A percentile compares a stretch with the other conserved stretches of the same genome.
Conservation (phyloP, 2,797 vertebrate genomes). For the Pseudochirops cupreus region DNA sequence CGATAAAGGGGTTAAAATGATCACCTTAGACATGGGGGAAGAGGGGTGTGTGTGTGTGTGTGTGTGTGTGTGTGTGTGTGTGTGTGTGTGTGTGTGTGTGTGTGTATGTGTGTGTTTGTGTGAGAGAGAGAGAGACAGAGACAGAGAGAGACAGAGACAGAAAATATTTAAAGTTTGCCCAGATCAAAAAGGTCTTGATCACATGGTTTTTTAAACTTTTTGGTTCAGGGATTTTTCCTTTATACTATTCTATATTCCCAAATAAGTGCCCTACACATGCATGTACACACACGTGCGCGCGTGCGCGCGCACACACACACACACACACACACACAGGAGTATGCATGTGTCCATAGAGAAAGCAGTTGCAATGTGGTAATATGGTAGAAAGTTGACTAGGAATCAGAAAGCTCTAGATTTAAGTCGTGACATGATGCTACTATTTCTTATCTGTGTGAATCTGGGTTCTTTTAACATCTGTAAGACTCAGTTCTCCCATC, state of each 20-base stretch:
- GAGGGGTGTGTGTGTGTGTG: no score
- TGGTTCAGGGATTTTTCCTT: background rate
- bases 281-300: background rate
- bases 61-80: no score
- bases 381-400: background rate
- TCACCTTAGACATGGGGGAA: background rate
- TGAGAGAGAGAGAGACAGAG: no score
- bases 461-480: no score
- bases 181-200: background rate
- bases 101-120: no score
- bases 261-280: background rate
- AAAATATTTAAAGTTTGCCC: background rate
- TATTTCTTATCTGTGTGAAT: background rate
- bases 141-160: background rate
- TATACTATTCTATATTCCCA: background rate
- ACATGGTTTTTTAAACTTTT: background rate
- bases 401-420: background rate
- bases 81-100: no score
- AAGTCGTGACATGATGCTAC: background rate
- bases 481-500: no score
- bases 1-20: constrained; percentile 34
- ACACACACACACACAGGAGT: no score
- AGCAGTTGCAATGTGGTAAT: background rate
- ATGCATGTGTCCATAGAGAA: background rate
- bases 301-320: no score